These are phyloP conservation scores for Shinisaurus crocodilurus DNA, from an alignment of 2,113 vertebrate genomes.

Conservation along the genomic window DNA sequence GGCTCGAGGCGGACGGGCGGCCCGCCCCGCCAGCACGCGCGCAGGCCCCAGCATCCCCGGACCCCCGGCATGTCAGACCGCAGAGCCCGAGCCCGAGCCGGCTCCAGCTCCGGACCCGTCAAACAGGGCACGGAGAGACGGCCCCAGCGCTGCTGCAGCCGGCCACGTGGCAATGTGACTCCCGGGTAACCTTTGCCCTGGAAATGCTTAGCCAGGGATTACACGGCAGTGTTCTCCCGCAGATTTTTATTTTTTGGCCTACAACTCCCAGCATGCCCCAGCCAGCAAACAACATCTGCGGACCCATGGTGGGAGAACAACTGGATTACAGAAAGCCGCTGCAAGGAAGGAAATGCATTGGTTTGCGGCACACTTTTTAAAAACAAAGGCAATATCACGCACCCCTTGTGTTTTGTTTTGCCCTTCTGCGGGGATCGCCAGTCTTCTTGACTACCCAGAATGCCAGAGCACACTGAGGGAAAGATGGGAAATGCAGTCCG, in stretches of 20 bases:
- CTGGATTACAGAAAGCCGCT: too few relatives aligned
- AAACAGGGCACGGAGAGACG: too few relatives aligned
- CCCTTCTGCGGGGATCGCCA: too few relatives aligned
- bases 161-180: not conserved
- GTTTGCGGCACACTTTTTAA: too few relatives aligned
- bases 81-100: not conserved
- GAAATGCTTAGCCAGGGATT: not conserved
- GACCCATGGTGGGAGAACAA: too few relatives aligned
- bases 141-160: not conserved
- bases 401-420: accelerated
- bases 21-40: not conserved
- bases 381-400: not conserved
- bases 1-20: accelerated
- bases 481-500: slow-evolving; percentile 41
- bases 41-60: accelerated
- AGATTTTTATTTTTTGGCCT: too few relatives aligned
- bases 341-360: not conserved
- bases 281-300: too few relatives aligned
- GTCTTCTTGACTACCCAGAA: not conserved
- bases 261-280: too few relatives aligned
- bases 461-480: accelerated
- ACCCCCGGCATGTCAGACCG: not conserved
- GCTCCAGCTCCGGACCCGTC: too few relatives aligned
- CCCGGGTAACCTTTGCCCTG: not conserved
- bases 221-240: too few relatives aligned